Conservation (phyloP, 1,140 invertebrate genomes). For the Drosophila funebris region DNA sequence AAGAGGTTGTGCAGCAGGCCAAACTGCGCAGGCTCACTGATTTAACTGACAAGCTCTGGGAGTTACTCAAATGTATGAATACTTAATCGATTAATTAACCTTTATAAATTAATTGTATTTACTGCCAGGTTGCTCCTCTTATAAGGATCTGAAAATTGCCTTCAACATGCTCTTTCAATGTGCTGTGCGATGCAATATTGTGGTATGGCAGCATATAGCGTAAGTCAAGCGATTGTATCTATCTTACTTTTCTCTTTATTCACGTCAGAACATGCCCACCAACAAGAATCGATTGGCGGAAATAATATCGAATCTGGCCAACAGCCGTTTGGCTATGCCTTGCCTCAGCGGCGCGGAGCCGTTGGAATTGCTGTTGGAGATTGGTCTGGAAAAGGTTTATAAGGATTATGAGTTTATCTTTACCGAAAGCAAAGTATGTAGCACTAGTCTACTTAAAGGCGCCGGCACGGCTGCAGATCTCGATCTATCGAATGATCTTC, state of each 20-base stretch:
- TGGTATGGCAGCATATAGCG: conserved; percentile 44
- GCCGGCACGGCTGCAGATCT: not conserved
- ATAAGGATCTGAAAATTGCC: conserved; percentile 74
- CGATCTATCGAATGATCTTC: conserved; percentile 31
- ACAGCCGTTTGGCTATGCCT: conserved; percentile 77
- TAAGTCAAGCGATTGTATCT: not conserved
- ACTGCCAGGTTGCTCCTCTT: conserved; percentile 61
- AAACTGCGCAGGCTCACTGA: conserved; percentile 60
- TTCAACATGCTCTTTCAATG: conserved; percentile 78
- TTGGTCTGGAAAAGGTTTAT: conserved; percentile 77
- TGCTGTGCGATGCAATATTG: conserved; percentile 76
- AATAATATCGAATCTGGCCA: conserved; percentile 77
- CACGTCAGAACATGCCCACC: conserved; percentile 78
- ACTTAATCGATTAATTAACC: not conserved
- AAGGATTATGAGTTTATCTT: conserved; percentile 83
- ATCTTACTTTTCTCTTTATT: not conserved
- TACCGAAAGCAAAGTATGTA: conserved; percentile 78
- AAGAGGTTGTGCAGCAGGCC: conserved; percentile 65
- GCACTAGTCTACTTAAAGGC: conserved; percentile 55
- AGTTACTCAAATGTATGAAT: conserved; percentile 65
- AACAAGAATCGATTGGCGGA: conserved; percentile 81
- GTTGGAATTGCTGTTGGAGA: conserved; percentile 79
- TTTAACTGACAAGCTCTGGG: conserved; percentile 81
- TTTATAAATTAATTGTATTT: not conserved
- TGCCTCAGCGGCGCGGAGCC: conserved; percentile 77